Percentiles rank a stretch among this genome's conserved stretches.
Conservation (phyloP, 2,888 invertebrate genomes). For the Chorisops tibialis region DNA sequence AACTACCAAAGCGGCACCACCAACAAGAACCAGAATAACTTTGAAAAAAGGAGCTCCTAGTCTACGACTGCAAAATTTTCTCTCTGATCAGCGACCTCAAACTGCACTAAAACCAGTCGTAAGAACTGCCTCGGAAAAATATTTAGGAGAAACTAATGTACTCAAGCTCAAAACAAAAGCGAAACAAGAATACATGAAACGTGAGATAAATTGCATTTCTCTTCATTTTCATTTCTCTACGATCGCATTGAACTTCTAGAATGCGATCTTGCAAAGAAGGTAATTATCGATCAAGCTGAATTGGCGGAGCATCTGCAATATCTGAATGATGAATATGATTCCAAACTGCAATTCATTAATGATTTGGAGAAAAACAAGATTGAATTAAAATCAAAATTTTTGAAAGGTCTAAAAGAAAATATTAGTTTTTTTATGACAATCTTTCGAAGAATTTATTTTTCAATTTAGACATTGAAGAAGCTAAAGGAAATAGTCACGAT, state of each 20-base stretch:
- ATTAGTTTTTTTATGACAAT: background rate
- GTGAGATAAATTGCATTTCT: background rate
- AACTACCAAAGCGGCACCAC: too few species aligned
- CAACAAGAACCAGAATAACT: too few species aligned
- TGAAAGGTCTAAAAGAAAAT: background rate
- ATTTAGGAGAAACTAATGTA: background rate
- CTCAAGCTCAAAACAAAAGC: background rate
- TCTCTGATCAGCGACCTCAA: background rate
- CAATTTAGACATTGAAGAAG: background rate
- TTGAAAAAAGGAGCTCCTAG: background rate
- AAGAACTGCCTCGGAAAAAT: conserved; percentile 1
- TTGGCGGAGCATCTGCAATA: background rate
- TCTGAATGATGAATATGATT: background rate
- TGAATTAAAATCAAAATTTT: background rate
- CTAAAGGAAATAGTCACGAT: background rate
- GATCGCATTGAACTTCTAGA: background rate
- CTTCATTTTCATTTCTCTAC: background rate
- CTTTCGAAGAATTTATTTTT: background rate
- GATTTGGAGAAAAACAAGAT: background rate
- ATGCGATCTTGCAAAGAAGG: background rate
- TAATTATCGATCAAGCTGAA: background rate
- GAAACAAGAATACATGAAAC: background rate
- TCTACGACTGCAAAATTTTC: background rate
- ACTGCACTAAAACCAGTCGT: background rate
- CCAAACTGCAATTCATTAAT: conserved; percentile 7